Base-by-base conservation (phyloP, 2,113 vertebrate species). In the Arothron firmamentum region DNA sequence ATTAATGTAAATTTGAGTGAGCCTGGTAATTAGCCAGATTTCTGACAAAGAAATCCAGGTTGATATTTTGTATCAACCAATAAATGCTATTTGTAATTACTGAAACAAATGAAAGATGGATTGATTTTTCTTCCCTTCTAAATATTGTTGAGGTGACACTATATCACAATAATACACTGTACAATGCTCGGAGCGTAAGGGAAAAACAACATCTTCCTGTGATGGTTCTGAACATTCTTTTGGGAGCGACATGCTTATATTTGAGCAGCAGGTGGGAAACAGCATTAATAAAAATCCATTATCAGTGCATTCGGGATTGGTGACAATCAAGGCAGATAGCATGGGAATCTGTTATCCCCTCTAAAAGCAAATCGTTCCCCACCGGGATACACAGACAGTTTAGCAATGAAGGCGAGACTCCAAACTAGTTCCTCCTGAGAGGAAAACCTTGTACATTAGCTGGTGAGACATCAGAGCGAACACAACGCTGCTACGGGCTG, bases 331-430 rank as follows among this genome's bases (percentile, higher is more conserved):
- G 25, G 59, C 53, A 70, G 74, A 84, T 77, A 74, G 70, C 81
- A 77, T 55, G 83, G 78, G 81, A 62, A 59, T 82, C 74, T 78
- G 55, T 83, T 78, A 86, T 83, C 74, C 85, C 66, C 70, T 78
- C 76, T 84, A 81, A 87, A 85, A 84, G 81, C 81, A 66, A 50
- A 52, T 59, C 50, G 41, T 54, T 83, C 79, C 57, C 66, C 25
- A 56, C 34, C 52, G 77, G 77, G 56, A 58, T 72, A 14, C 12
- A 63, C 53, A 75, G 58, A 75, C 60, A 45, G 59, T 79, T 82
- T 65, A 50, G 74, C 81, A 82, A 85, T 84, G 67, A 74, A 73
- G 70, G 7, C 70, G 57, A 77, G 72, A 80, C 74, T 76, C 52
- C 55, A 76, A 47, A 67, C 63, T 42, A 62, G 76, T 54, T 61